Evolutionary conservation across 2,113 vertebrate genomes (phyloP).

Genomic region (Colius striatus): DNA sequence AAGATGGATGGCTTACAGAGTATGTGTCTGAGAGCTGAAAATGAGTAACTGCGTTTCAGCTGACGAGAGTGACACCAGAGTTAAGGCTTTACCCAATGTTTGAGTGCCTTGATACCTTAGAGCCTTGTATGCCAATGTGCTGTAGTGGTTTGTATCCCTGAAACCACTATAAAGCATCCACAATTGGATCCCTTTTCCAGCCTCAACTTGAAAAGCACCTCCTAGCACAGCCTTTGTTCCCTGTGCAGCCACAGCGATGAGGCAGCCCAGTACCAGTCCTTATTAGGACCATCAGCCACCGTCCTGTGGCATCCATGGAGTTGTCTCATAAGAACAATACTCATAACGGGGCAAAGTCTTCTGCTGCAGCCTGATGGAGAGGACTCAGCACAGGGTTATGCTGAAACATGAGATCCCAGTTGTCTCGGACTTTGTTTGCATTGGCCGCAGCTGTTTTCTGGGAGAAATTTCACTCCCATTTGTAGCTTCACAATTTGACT

Average conservation of each 20-base stretch:
- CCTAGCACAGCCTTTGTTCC: not conserved
- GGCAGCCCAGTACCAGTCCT: not conserved
- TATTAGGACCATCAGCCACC: fast-evolving
- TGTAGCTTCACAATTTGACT: not conserved
- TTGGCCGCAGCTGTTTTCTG: not conserved
- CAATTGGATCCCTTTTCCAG: not conserved
- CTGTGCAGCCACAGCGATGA: not conserved
- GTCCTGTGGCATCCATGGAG: not conserved
- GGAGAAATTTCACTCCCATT: not conserved
- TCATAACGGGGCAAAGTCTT: not conserved
- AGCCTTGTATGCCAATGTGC: not conserved
- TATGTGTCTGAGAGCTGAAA: not conserved
- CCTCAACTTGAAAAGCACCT: not conserved
- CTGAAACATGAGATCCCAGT: conserved; percentile 15
- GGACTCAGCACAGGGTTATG: not conserved
- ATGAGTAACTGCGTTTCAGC: not conserved
- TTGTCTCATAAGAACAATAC: not conserved
- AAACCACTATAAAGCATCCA: not conserved
- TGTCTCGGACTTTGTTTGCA: not conserved
- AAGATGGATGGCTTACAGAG: not conserved
- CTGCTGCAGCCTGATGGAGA: not conserved
- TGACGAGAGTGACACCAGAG: not conserved
- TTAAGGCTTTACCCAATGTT: not conserved
- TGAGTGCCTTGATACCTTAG: not conserved
- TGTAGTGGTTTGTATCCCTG: not conserved